Base-by-base conservation (phyloP, 2,888 invertebrate genomes). In the Lordiphosa andalusiaca region DNA sequence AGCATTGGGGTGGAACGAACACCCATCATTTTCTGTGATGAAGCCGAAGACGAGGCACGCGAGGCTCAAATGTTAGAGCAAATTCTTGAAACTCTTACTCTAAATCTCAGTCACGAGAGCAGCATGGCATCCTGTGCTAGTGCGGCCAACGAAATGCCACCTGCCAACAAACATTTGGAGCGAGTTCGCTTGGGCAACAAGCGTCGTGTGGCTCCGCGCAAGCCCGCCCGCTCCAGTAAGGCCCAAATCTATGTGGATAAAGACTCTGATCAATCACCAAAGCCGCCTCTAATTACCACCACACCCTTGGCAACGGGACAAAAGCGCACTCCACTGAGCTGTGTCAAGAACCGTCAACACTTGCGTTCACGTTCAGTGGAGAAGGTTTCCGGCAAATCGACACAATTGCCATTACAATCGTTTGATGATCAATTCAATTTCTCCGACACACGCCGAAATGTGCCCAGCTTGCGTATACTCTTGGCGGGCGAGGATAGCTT, bases 1-100 rank as follows among this genome's bases (percentile, higher is more conserved):
- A 87, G 80, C 12, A 56, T 87, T 5, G 88, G 88, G 4, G 85
- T 88, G 4, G 89, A 88, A 12, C 82, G 88, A 16, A 88, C 88
- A 0, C 88, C 89, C 6, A 87, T 88, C 0, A 84, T 88, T 12
- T 87, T 88, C 33, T 84, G 73, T 47, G 87, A 87, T 46, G 83
- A 86, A 47, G 83, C 84, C 21, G 80, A 80, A 5, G 69, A 74
- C 10, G 84, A 85, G 40, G 69, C 71, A 1, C 74, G 68, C n/a
- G 88, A 88, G 50, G 85, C 87, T 3, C 71, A 84, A 58, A 85
- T 88, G 83, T 70, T 88, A n/a, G 88, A 88, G 40, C 80, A 73
- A 6, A 77, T 88, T 19, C 64, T 88, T 0, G 80, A 87, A 7
- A 87, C 87, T 0, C 51, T 88, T 1, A 85, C 88, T 0, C 65